A percentile compares a stretch with the other conserved stretches of the same genome.
Conservation (phyloP, 1,140 invertebrate species). For the Bicyclus anynana region DNA sequence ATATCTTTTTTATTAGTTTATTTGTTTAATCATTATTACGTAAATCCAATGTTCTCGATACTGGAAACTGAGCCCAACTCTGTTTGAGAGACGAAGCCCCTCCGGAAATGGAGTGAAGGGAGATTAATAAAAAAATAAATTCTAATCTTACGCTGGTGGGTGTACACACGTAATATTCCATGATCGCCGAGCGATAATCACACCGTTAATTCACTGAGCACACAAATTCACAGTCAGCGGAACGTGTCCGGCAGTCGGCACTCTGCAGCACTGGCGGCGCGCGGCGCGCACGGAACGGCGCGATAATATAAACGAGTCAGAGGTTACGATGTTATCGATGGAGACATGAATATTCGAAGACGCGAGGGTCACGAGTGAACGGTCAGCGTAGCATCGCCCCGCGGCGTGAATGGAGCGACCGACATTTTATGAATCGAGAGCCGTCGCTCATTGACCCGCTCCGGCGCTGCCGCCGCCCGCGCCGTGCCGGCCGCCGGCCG, state of each 20-base stretch:
- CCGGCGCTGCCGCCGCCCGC: conserved; percentile 35
- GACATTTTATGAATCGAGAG: conserved; percentile 76
- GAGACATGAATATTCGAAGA: conserved; percentile 76
- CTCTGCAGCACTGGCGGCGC: no score
- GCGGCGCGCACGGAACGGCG: conserved; percentile 64
- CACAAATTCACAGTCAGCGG: conserved; percentile 66
- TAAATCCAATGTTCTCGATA: no score
- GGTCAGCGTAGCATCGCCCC: conserved; percentile 64
- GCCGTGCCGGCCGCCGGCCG: conserved; percentile 36
- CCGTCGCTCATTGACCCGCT: conserved; percentile 68
- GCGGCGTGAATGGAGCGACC: conserved; percentile 73
- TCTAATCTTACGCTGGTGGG: conserved; percentile 61
- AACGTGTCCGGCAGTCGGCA: conserved; percentile 58
- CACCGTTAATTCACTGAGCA: conserved; percentile 60
- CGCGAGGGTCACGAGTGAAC: conserved; percentile 74
- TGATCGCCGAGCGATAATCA: conserved; percentile 54
- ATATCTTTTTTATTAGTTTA: not conserved
- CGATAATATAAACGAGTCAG: conserved; percentile 75
- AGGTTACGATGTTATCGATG: conserved; percentile 74
- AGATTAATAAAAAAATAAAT: conserved; percentile 32
- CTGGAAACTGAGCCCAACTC: no score
- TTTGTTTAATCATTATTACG: not conserved
- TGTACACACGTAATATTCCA: conserved; percentile 51
- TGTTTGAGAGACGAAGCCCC: not conserved
- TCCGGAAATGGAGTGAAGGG: conserved; percentile 5